phyloP scores from a whole-genome alignment of 2,113 vertebrate species.

The Taurulus bubalis region DNA sequence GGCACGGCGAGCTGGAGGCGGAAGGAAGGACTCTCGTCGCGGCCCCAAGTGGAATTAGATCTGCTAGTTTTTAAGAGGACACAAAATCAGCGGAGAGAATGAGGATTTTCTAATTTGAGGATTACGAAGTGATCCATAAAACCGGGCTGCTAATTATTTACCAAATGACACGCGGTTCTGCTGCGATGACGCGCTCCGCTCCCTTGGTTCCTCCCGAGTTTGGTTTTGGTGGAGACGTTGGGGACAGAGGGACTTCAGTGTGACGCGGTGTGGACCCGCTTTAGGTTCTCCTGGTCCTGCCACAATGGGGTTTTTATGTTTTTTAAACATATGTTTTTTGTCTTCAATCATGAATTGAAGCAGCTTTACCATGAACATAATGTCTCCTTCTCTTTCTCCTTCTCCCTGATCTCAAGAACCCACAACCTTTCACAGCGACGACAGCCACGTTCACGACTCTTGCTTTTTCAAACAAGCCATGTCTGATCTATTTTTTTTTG shows the following conservation, averaged over 20 bases:
- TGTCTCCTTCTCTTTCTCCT: not conserved
- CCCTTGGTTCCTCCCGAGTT: not conserved
- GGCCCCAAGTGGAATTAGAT: not conserved
- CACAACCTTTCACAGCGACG: conserved; percentile 9
- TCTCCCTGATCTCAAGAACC: not conserved
- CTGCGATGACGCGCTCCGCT: not conserved
- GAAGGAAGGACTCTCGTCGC: not conserved
- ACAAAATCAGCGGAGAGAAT: not conserved
- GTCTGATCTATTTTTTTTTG: not conserved
- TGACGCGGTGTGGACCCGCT: too few species aligned
- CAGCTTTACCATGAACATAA: not conserved
- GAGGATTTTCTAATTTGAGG: not conserved
- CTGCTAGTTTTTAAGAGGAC: not conserved
- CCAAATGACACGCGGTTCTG: not conserved
- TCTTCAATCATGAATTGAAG: not conserved
- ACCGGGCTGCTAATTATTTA: not conserved
- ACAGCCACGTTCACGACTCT: not conserved
- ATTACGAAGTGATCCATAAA: not conserved
- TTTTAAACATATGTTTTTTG: not conserved
- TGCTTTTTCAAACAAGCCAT: not conserved
- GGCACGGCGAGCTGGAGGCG: not conserved
- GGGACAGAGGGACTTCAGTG: too few species aligned
- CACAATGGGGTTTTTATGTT: not conserved
- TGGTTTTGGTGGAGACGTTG: not conserved
- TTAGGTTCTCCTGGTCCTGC: too few species aligned